Base-by-base conservation (phyloP, 2,888 invertebrate species). In the Metallyticus violacea region DNA sequence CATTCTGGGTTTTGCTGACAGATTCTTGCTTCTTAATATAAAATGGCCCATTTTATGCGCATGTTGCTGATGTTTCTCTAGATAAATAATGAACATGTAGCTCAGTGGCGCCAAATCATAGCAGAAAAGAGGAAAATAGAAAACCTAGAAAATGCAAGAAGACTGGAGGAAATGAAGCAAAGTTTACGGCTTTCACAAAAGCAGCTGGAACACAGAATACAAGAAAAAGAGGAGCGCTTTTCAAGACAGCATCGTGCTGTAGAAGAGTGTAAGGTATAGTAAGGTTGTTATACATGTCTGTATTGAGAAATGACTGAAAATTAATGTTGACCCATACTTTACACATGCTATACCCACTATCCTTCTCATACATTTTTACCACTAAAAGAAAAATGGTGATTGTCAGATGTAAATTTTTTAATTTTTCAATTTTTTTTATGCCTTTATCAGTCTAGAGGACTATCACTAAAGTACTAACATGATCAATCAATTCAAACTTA, bases 141-240 rank as follows among this genome's bases (percentile, higher is more conserved):
- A 86, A 90, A 90, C 79, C 86, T 89, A 76, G 89, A 90, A 83
- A 91, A 90, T 85, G 85, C 89, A 28, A 87, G 87, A 29, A 88
- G 90, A 80, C 90, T 90, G 88, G 89, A 91, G 84, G 90, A 90
- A 87, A 89, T 91, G 30, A 90, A 91, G 86, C 89, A 89, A 62
- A 90, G 89, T 86, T 89, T 90, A 81, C 89, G 90, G 25, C 88
- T 89, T 30, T 90, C 90, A 25, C 90, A 90, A 82, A 89, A 88
- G 26, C 88, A 88, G n/a, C 89, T 91, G 81, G 90, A 90, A 27
- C 88, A 87, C 77, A 90, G 89, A 79, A 89, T 90, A 76, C 89
- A 89, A 80, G 89, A 89, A 27, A 89, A 90, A 81, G 91, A 91
- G 81, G 89, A 90, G 87, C 87, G 89, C 85, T 89, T 90, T n/a